These are phyloP conservation scores for Cyphomyrus plagiostoma DNA, from an alignment of 2,113 vertebrate genomes.

Conservation along the genomic window DNA sequence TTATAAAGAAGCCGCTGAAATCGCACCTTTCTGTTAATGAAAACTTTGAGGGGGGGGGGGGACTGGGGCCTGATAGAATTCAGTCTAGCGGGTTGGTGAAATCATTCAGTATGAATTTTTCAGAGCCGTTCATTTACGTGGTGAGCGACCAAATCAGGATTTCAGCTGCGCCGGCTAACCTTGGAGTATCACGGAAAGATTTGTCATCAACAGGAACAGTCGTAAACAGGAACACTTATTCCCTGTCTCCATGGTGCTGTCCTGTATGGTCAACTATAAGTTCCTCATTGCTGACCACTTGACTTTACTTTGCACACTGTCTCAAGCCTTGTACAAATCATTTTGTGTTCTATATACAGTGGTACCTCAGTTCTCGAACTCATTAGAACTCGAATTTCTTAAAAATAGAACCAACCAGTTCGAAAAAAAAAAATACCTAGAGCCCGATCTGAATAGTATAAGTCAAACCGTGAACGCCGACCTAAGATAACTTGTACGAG, in stretches of 20 bases:
- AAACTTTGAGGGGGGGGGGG: background rate
- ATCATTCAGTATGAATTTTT: constrained; percentile 4
- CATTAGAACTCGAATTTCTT: too few species aligned
- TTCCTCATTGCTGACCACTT: background rate
- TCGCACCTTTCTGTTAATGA: background rate
- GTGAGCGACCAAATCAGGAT: background rate
- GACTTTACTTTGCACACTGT: background rate
- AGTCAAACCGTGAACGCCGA: too few species aligned
- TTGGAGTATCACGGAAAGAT: background rate
- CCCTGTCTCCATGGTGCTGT: background rate
- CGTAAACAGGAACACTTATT: background rate
- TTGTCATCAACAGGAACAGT: background rate
- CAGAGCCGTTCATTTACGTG: background rate
- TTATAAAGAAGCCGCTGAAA: background rate
- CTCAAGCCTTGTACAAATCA: too few species aligned
- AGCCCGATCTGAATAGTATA: too few species aligned
- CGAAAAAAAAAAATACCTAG: too few species aligned
- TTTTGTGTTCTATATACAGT: background rate
- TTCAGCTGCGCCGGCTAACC: background rate
- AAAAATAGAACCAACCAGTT: too few species aligned
- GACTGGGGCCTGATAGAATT: background rate
- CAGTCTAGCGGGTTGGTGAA: background rate
- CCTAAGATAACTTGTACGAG: too few species aligned
- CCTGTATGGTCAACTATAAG: background rate
- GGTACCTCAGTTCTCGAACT: too few species aligned